Evolutionary conservation across 2,888 invertebrate genomes (phyloP).

Genomic region (Geotrupes spiniger): DNA sequence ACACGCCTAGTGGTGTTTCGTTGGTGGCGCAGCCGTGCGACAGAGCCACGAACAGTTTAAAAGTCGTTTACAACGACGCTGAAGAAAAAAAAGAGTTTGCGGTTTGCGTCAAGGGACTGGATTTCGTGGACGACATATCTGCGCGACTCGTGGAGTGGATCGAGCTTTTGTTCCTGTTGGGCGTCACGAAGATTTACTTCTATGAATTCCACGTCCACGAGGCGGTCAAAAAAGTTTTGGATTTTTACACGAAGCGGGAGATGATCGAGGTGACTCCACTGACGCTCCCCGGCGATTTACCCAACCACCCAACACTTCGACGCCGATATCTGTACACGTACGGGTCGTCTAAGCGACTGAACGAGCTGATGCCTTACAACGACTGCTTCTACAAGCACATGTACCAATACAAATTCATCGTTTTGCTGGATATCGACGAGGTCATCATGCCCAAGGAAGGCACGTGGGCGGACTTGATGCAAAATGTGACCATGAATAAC

Average conservation of each 20-base stretch:
- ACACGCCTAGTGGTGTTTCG: constrained; percentile 77
- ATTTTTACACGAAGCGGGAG: constrained; percentile 30
- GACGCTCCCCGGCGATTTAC: constrained; percentile 80
- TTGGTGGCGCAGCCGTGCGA: constrained; percentile 78
- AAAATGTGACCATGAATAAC: constrained; percentile 60
- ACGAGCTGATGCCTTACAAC: constrained; percentile 90
- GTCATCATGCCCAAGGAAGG: constrained; percentile 79
- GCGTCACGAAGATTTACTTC: constrained; percentile 83
- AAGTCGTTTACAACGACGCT: constrained; percentile 73
- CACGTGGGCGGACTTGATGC: constrained; percentile 75
- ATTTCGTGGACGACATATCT: constrained; percentile 84
- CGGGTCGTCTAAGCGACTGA: constrained; percentile 83
- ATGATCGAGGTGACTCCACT: constrained; percentile 69
- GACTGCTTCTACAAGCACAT: constrained; percentile 88
- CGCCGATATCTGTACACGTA: constrained; percentile 81
- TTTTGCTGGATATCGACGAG: constrained; percentile 81
- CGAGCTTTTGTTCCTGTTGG: constrained; percentile 76
- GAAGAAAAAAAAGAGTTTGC: constrained; percentile 68
- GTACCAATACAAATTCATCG: constrained; percentile 79
- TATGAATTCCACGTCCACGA: constrained; percentile 85
- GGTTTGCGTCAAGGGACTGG: constrained; percentile 87
- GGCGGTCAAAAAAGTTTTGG: constrained; percentile 74
- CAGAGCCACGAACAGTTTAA: constrained; percentile 72
- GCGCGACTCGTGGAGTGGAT: constrained; percentile 88
- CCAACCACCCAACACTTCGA: constrained; percentile 78